Percentiles rank a stretch among this genome's conserved stretches.
Evolutionary conservation across 2,888 invertebrate species (phyloP).

Genomic region (Globia sparganii): DNA sequence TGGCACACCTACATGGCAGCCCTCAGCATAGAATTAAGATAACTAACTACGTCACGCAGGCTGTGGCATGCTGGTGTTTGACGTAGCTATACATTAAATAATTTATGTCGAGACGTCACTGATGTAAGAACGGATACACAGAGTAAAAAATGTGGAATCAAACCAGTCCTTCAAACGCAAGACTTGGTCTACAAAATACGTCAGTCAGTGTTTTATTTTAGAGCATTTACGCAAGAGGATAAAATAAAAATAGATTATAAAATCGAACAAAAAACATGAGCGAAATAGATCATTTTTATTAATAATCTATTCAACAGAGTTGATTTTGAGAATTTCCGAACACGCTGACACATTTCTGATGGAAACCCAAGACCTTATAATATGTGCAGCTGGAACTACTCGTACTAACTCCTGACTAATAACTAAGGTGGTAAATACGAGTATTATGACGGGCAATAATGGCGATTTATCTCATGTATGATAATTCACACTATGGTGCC

Average conservation of each 20-base stretch:
- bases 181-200: conserved; percentile 18
- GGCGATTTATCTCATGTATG: conserved; percentile 24
- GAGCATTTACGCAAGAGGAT: conserved; percentile 19
- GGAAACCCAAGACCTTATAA: neutral
- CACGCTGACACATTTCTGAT: neutral
- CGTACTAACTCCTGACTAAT: neutral
- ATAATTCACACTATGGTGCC: conserved; percentile 44
- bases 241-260: neutral
- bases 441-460: conserved; percentile 19
- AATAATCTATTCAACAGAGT: neutral
- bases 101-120: conserved; percentile 32
- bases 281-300: neutral
- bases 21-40: conserved; percentile 18
- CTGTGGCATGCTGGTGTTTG: conserved; percentile 20
- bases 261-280: neutral
- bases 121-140: conserved; percentile 20
- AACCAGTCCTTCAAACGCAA: conserved; percentile 41
- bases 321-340: neutral
- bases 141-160: conserved; percentile 22
- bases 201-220: conserved; percentile 18
- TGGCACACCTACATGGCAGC: conserved; percentile 7
- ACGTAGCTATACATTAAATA: conserved; percentile 19
- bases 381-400: neutral
- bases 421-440: neutral
- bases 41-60: conserved; percentile 32